Evolutionary conservation across 35 echinoderm and acorn worm species (phyloP), one percentile per base, ranked within the genome.

Genomic region (Apostichopus parvimensis): DNA sequence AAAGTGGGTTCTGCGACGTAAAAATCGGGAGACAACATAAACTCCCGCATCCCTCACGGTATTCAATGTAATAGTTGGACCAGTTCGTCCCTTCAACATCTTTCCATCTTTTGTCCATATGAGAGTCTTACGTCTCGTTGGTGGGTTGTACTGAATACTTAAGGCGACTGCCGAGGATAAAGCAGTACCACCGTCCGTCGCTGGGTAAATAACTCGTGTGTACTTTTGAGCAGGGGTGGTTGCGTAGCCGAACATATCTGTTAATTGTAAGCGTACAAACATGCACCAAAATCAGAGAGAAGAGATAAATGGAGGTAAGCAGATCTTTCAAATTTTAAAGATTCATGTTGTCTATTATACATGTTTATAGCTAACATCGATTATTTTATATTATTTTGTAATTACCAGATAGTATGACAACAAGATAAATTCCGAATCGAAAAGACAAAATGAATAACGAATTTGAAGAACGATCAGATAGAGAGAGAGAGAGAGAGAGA

Each of bases 121-220:
- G 5, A 87, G 54, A 0, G 20, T 70, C 6, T 70, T 60, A 6
- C 84, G 53, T 64, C 57, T 87, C 0, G 22, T 11, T 6, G 84
- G 84, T 13, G 53, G n/a, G 6, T 65, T 70, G 57, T 87, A 87
- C 1, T 87, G 22, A 5, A 87, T 28, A 17, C 55, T 57, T 23
- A 87, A 61, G 18, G 60, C 62, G 2, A 87, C 57, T 6, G 56
- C 24, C 6, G 84, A 57, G 58, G 5, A 2, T 6, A 87, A 20
- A 15, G 15, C 57, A 57, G 84, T 87, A 17, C 84, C 28, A 15
- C 84, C 84, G 2, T 25, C 56, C 9, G 84, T 45, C 5, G 84
- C 17, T 3, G 84, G 84, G 57, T 87, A 87, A 6, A 87, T 87
- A 24, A 87, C 21, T 5, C 21, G 15, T 53, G 84, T 87, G 58